Evolutionary conservation across 2,113 vertebrate species (phyloP).

Genomic region (Paramormyrops kingsleyae): DNA sequence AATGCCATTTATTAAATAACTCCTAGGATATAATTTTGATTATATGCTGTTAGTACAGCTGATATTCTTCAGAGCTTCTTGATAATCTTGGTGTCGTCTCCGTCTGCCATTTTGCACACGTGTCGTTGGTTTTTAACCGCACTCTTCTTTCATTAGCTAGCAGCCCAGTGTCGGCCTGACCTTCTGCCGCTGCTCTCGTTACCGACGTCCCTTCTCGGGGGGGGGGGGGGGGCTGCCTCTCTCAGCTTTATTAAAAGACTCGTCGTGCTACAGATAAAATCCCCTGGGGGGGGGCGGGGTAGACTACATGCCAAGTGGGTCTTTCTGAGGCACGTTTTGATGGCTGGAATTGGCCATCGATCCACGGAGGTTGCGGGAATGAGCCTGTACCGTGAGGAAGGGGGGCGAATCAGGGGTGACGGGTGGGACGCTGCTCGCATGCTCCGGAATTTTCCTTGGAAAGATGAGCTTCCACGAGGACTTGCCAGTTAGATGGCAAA

Average conservation of each 20-base stretch:
- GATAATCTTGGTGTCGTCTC: not conserved
- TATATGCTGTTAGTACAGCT: not conserved
- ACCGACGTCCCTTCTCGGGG: not conserved
- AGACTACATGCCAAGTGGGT: not conserved
- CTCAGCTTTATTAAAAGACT: slow-evolving; percentile 3
- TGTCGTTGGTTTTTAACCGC: not conserved
- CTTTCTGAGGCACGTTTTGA: not conserved
- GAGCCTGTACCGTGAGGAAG: not conserved
- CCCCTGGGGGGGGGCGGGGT: not conserved
- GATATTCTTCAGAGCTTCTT: not conserved
- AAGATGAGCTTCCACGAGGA: not conserved
- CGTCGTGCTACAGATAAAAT: not conserved
- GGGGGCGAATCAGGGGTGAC: not conserved
- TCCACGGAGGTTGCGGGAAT: not conserved
- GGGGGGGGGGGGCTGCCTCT: not conserved
- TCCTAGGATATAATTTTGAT: not conserved
- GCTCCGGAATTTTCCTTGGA: not conserved
- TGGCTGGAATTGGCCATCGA: not conserved
- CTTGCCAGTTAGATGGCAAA: not conserved
- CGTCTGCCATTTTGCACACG: not conserved
- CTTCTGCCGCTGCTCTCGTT: not conserved
- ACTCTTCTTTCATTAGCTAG: not conserved
- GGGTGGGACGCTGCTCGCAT: not conserved
- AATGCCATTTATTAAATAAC: not conserved
- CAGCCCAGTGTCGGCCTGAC: not conserved